Base-by-base conservation (phyloP, 1,140 invertebrate species). In the Grapholita molesta region DNA sequence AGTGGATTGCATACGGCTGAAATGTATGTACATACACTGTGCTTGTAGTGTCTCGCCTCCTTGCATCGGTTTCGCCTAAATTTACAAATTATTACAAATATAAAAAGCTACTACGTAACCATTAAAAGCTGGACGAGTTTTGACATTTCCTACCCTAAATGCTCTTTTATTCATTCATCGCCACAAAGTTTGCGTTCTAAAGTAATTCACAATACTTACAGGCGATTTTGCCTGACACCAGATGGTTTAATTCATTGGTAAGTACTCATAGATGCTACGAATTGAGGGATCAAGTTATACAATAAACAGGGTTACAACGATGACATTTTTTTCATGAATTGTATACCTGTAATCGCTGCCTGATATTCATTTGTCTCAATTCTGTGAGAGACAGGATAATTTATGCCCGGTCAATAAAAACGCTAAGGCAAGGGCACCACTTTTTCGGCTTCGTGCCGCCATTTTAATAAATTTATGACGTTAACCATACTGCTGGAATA, bases 311-410 rank as follows among this genome's bases (percentile, higher is more conserved):
- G 12, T 38, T 15, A 38, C 6, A 38, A 3, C 35, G 35, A 2
- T 12, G 9, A 38, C 11, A 38, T 3, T 4, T 38, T 8, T 48
- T 15, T 48, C n/a, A 48, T 18, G 42, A 48, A 25, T 28, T 1
- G 3, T 9, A 8, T 21, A 25, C 0, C 53, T 25, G n/a, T 61
- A 61, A 61, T 61, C 25, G 25, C 53, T 5, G 25, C n/a, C 55
- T 32, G 55, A 61, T 61, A 61, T 61, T 61, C 55, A 61, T 61
- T 61, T 32, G 28, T 61, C 55, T 61, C 55, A 61, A 61, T 32
- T 32, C 55, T 61, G 55, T 25, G 24, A 5, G 28, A 25, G 28
- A 61, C 55, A 61, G 28, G 12, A 8, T 61, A 61, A 61, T 61
- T 61, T 61, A 61, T 61, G 25, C 15, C 28, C 25, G 15, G 28